Base-by-base conservation (phyloP, 2,797 vertebrate species). In the Lepilemur ruficaudatus region DNA sequence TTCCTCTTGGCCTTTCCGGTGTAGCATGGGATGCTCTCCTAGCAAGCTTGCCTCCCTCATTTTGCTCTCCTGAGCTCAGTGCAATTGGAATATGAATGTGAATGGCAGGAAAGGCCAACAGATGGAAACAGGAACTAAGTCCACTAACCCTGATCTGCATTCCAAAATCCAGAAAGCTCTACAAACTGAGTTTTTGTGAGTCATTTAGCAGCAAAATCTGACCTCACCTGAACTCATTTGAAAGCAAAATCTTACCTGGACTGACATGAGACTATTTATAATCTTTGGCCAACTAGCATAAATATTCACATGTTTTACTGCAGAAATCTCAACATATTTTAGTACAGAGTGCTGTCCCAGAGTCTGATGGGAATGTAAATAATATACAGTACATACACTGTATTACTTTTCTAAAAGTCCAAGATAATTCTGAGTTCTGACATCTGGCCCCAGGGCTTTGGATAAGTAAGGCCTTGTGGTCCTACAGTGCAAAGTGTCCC, bases 181-280 rank as follows among this genome's bases (percentile, higher is more conserved):
- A 48, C 55, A 85, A 41, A 79, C 76, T 55, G 50, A 78, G 22
- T 78, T 55, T 78, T 78, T 35, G 43, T 72, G 72, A 52, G 5
- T 90, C 18, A 86, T n/a, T 93, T 96, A 85, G 87, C 76, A 92
- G 50, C 67, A 65, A 93, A 95, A 88, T 96, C 10, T 89, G 78
- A 73, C 92, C 93, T 95, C 41, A 92, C n/a, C 48, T 91, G 72
- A 94, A 93, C 43, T 96, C 83, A 46, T 70, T n/a, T 96, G 81
- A 91, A 88, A 84, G 55, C 80, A 85, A 70, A 95, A 65, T 63
- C 46, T 94, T 84, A 78, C 72, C 50, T 79, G 76, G 2, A 82
- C 65, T 93, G 82, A 93, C 72, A 80, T 35, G 41, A 82, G 41
- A 12, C 25, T 97, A 75, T 63, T 89, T 93, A 89, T 35, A 50